Conservation (phyloP, 2,797 vertebrate genomes). For the Chelmon rostratus region DNA sequence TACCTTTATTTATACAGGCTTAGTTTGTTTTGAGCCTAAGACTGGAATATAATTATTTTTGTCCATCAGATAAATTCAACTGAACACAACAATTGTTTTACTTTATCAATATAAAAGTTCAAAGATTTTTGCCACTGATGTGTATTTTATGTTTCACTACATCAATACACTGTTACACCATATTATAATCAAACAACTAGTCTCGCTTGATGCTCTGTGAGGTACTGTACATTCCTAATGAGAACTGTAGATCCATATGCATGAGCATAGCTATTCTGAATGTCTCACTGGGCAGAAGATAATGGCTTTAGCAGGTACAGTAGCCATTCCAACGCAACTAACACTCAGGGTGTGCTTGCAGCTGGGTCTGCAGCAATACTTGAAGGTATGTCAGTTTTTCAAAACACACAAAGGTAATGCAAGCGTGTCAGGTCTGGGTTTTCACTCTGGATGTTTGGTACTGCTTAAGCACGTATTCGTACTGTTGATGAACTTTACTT, state of each 20-base stretch:
- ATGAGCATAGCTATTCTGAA: constrained; percentile 41
- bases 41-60: not conserved
- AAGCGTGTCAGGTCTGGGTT: constrained; percentile 41
- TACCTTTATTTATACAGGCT: not conserved
- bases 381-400: constrained; percentile 29
- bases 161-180: not conserved
- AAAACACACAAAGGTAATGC: constrained; percentile 37
- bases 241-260: constrained; percentile 7
- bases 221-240: not conserved
- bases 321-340: constrained; percentile 48
- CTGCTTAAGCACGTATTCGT: constrained; percentile 10
- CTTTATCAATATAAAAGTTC: not conserved
- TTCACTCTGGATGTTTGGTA: constrained; percentile 20
- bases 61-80: not conserved
- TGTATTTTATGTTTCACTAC: not conserved
- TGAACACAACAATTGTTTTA: not conserved
- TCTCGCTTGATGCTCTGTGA: no score
- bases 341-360: constrained; percentile 47
- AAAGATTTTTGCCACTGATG: not conserved
- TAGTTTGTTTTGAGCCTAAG: not conserved
- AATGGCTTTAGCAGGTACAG: constrained; percentile 76
- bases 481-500: not conserved
- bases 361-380: constrained; percentile 50
- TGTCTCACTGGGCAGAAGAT: constrained; percentile 45
- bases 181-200: constrained; percentile 13